Conservation (phyloP, 2,113 vertebrate genomes). For the Hassar affinis region DNA sequence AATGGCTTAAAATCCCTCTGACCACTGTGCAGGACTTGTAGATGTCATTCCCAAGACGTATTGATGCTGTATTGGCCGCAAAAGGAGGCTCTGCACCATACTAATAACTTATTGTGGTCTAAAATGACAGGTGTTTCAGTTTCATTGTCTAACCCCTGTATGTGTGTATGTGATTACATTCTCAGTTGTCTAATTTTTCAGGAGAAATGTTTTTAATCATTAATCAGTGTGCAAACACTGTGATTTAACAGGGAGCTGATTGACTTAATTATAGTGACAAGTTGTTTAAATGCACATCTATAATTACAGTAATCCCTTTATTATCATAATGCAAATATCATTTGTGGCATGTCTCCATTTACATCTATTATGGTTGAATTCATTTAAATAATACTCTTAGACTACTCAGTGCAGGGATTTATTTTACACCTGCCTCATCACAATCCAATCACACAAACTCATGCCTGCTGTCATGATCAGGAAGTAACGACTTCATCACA, state of each 20-base stretch:
- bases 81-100: no score
- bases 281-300: background rate
- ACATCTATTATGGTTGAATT: background rate
- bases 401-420: background rate
- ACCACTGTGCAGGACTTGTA: no score
- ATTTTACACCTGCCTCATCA: background rate
- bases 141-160: no score
- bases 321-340: background rate
- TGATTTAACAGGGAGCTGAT: background rate
- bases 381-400: background rate
- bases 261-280: background rate
- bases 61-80: no score
- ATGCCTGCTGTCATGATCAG: background rate
- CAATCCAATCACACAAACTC: background rate
- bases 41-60: no score
- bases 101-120: no score
- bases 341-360: background rate
- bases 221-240: background rate
- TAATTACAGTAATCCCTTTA: constrained; percentile 4
- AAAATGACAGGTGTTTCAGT: no score
- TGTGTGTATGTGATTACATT: no score
- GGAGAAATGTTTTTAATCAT: background rate
- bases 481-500: background rate
- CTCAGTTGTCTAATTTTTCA: no score
- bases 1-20: no score